Base-by-base conservation (phyloP, 1,140 invertebrate species). In the Papilio polytes region DNA sequence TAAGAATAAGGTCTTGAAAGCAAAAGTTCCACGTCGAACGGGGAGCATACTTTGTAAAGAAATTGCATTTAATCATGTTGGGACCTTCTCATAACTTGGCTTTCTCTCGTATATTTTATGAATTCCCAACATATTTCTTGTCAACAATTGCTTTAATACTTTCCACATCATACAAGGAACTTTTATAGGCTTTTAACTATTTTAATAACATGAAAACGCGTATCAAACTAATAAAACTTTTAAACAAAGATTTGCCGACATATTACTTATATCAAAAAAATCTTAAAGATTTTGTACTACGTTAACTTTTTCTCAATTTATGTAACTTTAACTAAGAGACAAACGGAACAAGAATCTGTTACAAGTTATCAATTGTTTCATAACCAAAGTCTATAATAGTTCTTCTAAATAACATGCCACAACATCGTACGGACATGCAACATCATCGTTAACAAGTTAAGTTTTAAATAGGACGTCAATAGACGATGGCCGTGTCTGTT, bases 61-160 rank as follows among this genome's bases (percentile, higher is more conserved):
- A 92, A 92, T 92, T 91, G 91, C 92, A 92, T 93, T 93, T 90
- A 92, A 91, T 92, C 91, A 93, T 91, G 88, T 91, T 87, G 87
- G 88, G 85, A 90, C 87, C 87, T 87, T 85, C 88, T 91, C 88
- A 91, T 89, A 93, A 89, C 89, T 92, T 89, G 84, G 84, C 85
- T 91, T 89, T 85, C 85, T 89, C 83, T 83, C 87, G 86, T 91
- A 87, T 88, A 92, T 90, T 93, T 92, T 91, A 90, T 92, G 89
- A 93, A 92, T 91, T 92, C 89, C 85, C 84, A 82, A 89, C 88
- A 91, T 91, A 90, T 84, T 93, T 91, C 86, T 88, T 88, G 87
- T 89, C 86, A 90, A 91, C 90, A 91, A 92, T 93, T 92, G 90
- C 89, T 91, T 90, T 91, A 88, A 90, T 92, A 91, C 85, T 87